Evolutionary conservation across 2,797 vertebrate species (phyloP).

Genomic region (Podarcis siculus): DNA sequence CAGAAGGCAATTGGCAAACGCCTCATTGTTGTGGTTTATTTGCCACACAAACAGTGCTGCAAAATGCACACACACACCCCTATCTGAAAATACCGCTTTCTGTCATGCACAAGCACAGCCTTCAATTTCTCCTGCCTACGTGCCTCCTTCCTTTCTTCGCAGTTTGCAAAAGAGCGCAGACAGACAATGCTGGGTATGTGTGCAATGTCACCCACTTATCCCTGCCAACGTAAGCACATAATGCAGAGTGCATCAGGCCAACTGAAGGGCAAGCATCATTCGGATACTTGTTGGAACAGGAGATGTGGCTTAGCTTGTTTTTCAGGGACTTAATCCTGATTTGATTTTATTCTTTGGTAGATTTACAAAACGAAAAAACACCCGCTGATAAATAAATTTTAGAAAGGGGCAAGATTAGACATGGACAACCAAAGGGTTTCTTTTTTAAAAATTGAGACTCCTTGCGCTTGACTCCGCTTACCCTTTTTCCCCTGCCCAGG

Average conservation of each 20-base stretch:
- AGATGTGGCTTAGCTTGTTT: background rate
- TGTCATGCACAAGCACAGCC: background rate
- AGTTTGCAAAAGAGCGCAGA: slow-evolving; percentile 1
- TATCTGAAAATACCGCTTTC: background rate
- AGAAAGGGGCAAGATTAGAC: too few species aligned
- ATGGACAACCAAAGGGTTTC: too few species aligned
- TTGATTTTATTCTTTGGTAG: too few species aligned
- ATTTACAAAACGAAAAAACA: too few species aligned
- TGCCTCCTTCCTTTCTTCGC: background rate
- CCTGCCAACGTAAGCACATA: accelerated
- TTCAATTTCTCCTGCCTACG: background rate
- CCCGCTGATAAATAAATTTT: too few species aligned
- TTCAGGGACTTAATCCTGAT: accelerated
- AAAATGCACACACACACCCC: background rate
- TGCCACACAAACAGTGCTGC: background rate
- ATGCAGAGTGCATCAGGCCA: background rate
- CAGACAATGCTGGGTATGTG: background rate
- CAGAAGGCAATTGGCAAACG: background rate
- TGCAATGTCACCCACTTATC: background rate
- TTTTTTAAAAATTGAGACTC: too few species aligned
- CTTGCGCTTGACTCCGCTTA: too few species aligned
- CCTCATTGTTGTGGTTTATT: background rate
- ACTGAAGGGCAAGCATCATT: background rate
- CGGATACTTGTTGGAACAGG: slow-evolving; percentile 20
- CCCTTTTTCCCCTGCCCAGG: too few species aligned